phyloP scores from a whole-genome alignment of 30 jellyfish, hydroid and myxozoan genomes.

The Cassiopea andromeda region DNA sequence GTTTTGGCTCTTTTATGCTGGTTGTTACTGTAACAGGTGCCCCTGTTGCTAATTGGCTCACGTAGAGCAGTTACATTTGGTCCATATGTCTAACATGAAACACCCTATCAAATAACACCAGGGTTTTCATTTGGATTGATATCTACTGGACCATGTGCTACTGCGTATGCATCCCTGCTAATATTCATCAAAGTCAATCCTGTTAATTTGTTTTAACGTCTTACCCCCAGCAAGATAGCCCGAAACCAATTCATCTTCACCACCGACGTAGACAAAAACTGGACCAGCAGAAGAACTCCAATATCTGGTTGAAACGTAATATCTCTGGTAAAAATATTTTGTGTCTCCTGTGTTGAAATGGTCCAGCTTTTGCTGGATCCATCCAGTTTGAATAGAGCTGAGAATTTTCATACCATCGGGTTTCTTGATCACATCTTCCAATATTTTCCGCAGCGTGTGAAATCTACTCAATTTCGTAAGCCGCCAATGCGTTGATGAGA shows the following conservation, averaged over 20 bases:
- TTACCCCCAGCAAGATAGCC: conserved; percentile 77
- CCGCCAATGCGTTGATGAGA: conserved; percentile 50
- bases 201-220: not conserved
- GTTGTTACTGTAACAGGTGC: not conserved
- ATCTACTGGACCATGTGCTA: not conserved
- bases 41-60: not conserved
- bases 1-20: not conserved
- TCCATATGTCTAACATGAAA: not conserved
- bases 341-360: conserved; percentile 62
- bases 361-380: conserved; percentile 68
- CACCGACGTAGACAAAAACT: conserved; percentile 84
- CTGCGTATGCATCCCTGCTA: not conserved
- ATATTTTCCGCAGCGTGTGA: conserved; percentile 30
- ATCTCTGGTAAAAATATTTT: conserved; percentile 58
- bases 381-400: conserved; percentile 59
- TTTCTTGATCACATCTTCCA: conserved; percentile 14
- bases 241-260: conserved; percentile 80
- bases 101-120: no score
- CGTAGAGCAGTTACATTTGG: not conserved
- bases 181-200: not conserved
- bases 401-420: conserved; percentile 42
- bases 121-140: no score
- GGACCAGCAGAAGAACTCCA: conserved; percentile 79
- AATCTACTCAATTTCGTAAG: conserved; percentile 32
- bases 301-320: conserved; percentile 57